Evolutionary conservation across 1,140 invertebrate species (phyloP).

Genomic region (Apis mellifera): DNA sequence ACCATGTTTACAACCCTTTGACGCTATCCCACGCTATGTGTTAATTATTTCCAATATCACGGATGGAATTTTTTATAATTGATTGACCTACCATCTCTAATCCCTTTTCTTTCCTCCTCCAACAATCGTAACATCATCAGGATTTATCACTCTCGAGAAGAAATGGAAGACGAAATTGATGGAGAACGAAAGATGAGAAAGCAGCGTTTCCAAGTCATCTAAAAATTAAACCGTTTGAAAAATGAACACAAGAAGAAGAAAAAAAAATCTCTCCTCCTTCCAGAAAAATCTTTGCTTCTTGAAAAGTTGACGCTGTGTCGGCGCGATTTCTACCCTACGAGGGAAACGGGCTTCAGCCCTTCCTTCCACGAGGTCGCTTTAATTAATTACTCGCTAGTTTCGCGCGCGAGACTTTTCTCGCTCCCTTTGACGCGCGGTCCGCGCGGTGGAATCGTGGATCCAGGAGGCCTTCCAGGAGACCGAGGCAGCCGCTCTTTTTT

Average conservation of each 20-base stretch:
- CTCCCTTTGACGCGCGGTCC: slow-evolving; percentile 22
- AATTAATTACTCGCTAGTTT: slow-evolving; percentile 73
- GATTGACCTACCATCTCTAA: too few relatives aligned
- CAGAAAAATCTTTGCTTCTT: too few relatives aligned
- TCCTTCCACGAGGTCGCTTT: slow-evolving; percentile 44
- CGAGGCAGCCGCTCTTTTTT: neutral
- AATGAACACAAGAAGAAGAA: too few relatives aligned
- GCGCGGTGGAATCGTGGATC: slow-evolving; percentile 34
- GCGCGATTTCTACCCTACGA: neutral
- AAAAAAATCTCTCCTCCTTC: too few relatives aligned
- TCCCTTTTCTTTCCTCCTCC: too few relatives aligned
- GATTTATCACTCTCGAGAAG: too few relatives aligned
- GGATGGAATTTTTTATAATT: slow-evolving; percentile 24
- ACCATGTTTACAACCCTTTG: slow-evolving; percentile 33
- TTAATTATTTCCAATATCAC: slow-evolving; percentile 38
- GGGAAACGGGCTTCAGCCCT: neutral
- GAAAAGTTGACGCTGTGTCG: neutral
- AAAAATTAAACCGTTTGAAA: too few relatives aligned
- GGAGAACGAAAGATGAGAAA: too few relatives aligned
- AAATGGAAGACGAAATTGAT: too few relatives aligned
- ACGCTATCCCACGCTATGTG: neutral
- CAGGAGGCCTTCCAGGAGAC: neutral
- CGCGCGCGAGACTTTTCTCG: slow-evolving; percentile 57
- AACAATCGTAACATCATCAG: too few relatives aligned
- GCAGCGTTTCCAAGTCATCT: too few relatives aligned